Percentiles rank a stretch among this genome's conserved stretches.
phyloP scores from a whole-genome alignment of 2,888 invertebrate species.

The Sabellastarte sp. region DNA sequence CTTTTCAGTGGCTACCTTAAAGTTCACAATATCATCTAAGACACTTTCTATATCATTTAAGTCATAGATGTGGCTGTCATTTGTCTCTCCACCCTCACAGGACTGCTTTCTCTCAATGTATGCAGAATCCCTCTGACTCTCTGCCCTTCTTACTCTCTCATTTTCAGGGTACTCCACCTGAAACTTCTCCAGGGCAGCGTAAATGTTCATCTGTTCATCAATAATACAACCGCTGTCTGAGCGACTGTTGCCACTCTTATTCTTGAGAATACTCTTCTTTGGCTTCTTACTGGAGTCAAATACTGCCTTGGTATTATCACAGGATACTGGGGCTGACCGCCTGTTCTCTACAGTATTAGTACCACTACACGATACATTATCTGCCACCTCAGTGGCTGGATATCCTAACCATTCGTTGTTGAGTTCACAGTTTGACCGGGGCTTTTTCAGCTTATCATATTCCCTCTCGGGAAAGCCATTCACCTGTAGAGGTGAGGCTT shows the following conservation, averaged over 20 bases:
- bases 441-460: neutral
- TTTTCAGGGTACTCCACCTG: neutral
- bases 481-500: conserved; percentile 5
- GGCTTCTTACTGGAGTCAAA: conserved; percentile 49
- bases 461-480: conserved; percentile 5
- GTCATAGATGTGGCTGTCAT: conserved; percentile 9
- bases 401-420: neutral
- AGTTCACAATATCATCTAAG: conserved; percentile 5
- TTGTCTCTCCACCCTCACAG: neutral
- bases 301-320: conserved; percentile 8
- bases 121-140: neutral
- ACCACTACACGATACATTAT: neutral
- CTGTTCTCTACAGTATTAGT: neutral
- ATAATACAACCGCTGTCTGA: neutral
- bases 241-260: conserved; percentile 7
- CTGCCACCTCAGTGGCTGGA: neutral
- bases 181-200: neutral
- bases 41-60: conserved; percentile 17
- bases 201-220: neutral
- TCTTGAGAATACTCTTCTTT: conserved; percentile 48
- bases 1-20: neutral
- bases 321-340: neutral
- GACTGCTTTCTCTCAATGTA: neutral
- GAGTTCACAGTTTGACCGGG: neutral
- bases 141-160: neutral